Percentiles rank a stretch among this genome's conserved stretches.
These are phyloP conservation scores for Celastrina argiolus DNA, from an alignment of 2,888 invertebrate species.

Conservation along the genomic window DNA sequence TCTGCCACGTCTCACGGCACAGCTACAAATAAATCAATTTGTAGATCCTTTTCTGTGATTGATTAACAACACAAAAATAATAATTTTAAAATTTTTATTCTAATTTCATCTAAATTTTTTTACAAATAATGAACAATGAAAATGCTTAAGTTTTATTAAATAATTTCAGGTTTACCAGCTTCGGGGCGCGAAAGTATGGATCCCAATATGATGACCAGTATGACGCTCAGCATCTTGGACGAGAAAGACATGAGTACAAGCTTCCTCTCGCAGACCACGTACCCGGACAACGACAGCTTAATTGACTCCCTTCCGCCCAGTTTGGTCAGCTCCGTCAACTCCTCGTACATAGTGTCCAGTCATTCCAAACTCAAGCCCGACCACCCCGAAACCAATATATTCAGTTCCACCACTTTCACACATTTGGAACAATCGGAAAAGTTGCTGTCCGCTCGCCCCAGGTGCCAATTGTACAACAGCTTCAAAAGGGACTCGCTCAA, in stretches of 20 bases:
- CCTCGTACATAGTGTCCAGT: conserved; percentile 60
- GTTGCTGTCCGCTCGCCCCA: conserved; percentile 57
- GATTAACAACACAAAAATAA: too few relatives aligned
- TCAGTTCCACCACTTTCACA: conserved; percentile 68
- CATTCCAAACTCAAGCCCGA: conserved; percentile 49
- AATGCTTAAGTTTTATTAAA: not conserved
- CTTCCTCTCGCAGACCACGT: conserved; percentile 70
- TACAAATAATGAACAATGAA: too few relatives aligned
- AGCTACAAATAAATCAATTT: too few relatives aligned
- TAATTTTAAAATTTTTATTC: too few relatives aligned
- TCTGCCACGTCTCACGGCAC: too few relatives aligned
- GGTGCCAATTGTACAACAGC: conserved; percentile 56
- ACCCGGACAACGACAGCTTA: conserved; percentile 67
- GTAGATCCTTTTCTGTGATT: too few relatives aligned
- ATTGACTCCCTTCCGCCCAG: conserved; percentile 70
- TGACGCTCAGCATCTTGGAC: conserved; percentile 71
- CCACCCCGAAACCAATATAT: conserved; percentile 55
- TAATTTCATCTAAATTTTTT: too few relatives aligned
- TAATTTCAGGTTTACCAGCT: conserved; percentile 49
- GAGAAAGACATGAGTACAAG: conserved; percentile 76
- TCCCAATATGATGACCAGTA: conserved; percentile 66
- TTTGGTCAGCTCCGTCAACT: conserved; percentile 68
- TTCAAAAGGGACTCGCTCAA: conserved; percentile 56
- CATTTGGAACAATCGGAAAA: conserved; percentile 64
- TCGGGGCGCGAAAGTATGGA: conserved; percentile 65